Conservation (phyloP, 2,888 invertebrate genomes). For the Anodontia alba region DNA sequence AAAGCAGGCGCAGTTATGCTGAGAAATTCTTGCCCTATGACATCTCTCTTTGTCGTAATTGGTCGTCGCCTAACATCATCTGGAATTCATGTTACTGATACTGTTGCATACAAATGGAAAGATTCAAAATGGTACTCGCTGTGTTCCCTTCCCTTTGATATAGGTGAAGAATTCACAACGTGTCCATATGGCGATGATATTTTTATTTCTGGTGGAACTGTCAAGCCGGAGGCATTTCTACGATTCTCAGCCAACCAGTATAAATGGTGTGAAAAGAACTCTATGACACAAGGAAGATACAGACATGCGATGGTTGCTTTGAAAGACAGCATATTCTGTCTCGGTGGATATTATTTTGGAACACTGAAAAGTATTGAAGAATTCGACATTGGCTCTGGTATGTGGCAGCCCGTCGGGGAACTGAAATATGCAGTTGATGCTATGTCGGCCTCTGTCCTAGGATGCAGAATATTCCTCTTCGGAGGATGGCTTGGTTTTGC, state of each 20-base stretch:
- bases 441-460: conserved; percentile 51
- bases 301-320: conserved; percentile 66
- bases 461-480: conserved; percentile 60
- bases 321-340: conserved; percentile 42
- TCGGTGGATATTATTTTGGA: conserved; percentile 65
- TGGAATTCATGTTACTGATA: conserved; percentile 33
- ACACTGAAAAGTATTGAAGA: conserved; percentile 60
- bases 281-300: conserved; percentile 56
- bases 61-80: conserved; percentile 40
- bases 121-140: conserved; percentile 61
- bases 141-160: conserved; percentile 47
- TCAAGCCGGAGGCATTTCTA: conserved; percentile 37
- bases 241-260: conserved; percentile 60
- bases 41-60: conserved; percentile 47
- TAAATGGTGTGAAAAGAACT: conserved; percentile 57
- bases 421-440: conserved; percentile 58
- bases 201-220: conserved; percentile 63
- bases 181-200: conserved; percentile 67
- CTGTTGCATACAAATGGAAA: conserved; percentile 51
- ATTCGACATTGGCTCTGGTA: conserved; percentile 56
- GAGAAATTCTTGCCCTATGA: conserved; percentile 32
- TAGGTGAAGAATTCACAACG: conserved; percentile 64
- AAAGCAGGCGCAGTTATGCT: conserved; percentile 23
- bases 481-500: conserved; percentile 64
- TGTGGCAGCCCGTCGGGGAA: conserved; percentile 60